Evolutionary conservation across 2,888 invertebrate species (phyloP).

Genomic region (Amphipoea lucens): DNA sequence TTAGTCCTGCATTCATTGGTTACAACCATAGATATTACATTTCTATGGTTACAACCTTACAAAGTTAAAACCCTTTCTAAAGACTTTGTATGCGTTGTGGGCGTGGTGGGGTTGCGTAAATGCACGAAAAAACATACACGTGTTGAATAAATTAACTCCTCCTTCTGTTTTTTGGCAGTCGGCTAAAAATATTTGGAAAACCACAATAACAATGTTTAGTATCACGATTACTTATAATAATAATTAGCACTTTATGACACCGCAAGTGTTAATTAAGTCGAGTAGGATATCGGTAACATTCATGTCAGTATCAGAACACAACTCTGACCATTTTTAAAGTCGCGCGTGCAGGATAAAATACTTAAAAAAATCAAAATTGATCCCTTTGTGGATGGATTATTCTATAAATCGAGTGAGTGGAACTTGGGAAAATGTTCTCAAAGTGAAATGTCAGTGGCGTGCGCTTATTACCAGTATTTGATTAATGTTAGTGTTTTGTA

Average conservation of each 20-base stretch:
- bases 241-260: slow-evolving; percentile 50
- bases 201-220: slow-evolving; percentile 28
- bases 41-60: background rate
- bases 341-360: background rate
- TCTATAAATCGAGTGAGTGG: background rate
- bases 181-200: slow-evolving; percentile 17
- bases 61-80: background rate
- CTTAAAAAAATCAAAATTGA: slow-evolving; percentile 43
- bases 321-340: background rate
- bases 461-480: slow-evolving; percentile 62
- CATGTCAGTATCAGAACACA: background rate
- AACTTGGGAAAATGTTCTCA: slow-evolving; percentile 27
- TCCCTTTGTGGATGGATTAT: slow-evolving; percentile 8
- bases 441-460: slow-evolving; percentile 59
- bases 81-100: background rate
- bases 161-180: background rate
- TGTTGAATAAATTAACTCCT: background rate
- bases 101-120: background rate
- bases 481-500: slow-evolving; percentile 51
- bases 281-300: slow-evolving; percentile 29
- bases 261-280: slow-evolving; percentile 41
- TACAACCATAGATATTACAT: background rate
- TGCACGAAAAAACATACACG: background rate
- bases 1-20: background rate
- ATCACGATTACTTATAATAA: slow-evolving; percentile 46